These are phyloP conservation scores for Hafferia zeledoni DNA, from an alignment of 2,797 vertebrate species.

Conservation along the genomic window DNA sequence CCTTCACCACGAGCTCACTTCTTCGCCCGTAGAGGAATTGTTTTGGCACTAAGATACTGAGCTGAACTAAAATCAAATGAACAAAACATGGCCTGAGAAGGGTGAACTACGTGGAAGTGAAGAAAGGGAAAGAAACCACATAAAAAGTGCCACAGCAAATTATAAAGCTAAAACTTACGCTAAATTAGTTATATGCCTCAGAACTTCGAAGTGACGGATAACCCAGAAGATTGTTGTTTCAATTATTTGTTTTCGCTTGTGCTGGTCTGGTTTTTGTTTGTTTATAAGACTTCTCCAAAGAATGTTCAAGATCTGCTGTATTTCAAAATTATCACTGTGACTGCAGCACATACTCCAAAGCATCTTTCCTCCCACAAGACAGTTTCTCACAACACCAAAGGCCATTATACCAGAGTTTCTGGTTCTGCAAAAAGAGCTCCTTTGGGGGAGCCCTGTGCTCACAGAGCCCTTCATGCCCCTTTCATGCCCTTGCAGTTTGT, in stretches of 20 bases:
- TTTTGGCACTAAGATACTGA: not conserved
- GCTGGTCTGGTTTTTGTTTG: not conserved
- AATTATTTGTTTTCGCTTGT: not conserved
- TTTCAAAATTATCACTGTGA: not conserved
- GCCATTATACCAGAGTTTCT: not conserved
- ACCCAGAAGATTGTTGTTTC: not conserved
- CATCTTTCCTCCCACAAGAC: not conserved
- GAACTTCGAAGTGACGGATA: not conserved
- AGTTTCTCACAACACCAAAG: not conserved
- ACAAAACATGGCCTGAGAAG: not conserved
- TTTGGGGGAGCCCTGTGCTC: not conserved
- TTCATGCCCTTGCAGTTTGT: not conserved
- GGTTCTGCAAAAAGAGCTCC: not conserved
- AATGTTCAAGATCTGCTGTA: not conserved
- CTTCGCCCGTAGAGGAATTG: not conserved
- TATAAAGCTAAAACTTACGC: conserved; percentile 10
- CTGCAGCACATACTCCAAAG: not conserved
- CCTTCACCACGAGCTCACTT: not conserved
- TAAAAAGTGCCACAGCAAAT: conserved; percentile 4
- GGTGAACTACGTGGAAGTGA: not conserved
- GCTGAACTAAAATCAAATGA: conserved; percentile 7
- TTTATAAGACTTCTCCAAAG: not conserved
- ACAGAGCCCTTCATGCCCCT: rapidly evolving
- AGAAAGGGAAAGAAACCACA: not conserved
- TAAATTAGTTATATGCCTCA: not conserved